Evolutionary conservation across 1,140 invertebrate genomes (phyloP).

Genomic region (Drosophila arawakana): DNA sequence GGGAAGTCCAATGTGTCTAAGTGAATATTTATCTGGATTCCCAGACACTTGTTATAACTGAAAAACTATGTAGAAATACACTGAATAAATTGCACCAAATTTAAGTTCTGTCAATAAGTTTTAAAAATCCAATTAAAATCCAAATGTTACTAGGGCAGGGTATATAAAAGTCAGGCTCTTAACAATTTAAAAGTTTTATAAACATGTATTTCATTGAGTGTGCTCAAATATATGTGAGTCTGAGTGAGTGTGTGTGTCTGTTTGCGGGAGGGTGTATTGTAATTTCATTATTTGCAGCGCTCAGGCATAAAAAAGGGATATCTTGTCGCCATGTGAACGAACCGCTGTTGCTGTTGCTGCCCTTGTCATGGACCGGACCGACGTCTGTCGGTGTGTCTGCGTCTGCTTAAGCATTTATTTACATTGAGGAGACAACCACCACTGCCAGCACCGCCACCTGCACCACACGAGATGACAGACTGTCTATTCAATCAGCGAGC

Average conservation of each 20-base stretch:
- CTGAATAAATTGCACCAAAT: too few species aligned
- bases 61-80: too few species aligned
- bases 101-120: not conserved
- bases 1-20: too few species aligned
- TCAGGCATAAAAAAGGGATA: constrained; percentile 80
- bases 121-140: too few species aligned
- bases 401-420: constrained; percentile 36
- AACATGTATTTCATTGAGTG: not conserved
- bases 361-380: constrained; percentile 19
- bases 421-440: constrained; percentile 20
- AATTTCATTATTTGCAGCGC: constrained; percentile 78
- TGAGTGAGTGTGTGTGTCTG: not conserved
- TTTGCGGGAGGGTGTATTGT: constrained; percentile 40
- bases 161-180: not conserved
- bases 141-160: not conserved
- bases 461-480: constrained; percentile 41
- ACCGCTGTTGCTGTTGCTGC: constrained; percentile 12
- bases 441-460: not conserved
- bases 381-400: constrained; percentile 40
- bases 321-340: constrained; percentile 54
- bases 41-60: too few species aligned
- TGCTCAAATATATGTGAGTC: not conserved
- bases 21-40: too few species aligned
- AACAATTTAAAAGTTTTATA: not conserved
- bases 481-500: constrained; percentile 51